Conservation (phyloP, 2,888 invertebrate genomes). For the Helicoverpa assulta region DNA sequence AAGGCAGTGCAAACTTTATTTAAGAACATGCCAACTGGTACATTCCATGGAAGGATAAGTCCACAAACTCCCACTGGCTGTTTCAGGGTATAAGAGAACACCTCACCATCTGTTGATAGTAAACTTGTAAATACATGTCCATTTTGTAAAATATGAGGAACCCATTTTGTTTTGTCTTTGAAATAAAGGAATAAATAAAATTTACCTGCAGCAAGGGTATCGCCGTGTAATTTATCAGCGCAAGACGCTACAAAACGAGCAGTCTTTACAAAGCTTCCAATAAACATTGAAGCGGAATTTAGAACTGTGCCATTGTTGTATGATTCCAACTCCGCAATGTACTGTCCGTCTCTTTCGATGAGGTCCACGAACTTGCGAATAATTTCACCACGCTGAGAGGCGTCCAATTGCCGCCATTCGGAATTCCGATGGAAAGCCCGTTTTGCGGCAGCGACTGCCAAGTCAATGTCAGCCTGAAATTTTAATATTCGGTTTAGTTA, state of each 20-base stretch:
- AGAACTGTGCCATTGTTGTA: constrained; percentile 97
- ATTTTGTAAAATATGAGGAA: neutral
- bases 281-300: constrained; percentile 89
- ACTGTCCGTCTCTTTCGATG: constrained; percentile 95
- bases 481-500: neutral
- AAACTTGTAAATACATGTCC: neutral
- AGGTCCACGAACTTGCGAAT: constrained; percentile 92
- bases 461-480: constrained; percentile 89
- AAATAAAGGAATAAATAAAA: too few relatives aligned
- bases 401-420: constrained; percentile 95
- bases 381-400: constrained; percentile 93
- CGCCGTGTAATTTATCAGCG: constrained; percentile 96
- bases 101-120: constrained; percentile 91
- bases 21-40: constrained; percentile 95
- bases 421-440: constrained; percentile 91
- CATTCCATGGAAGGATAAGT: constrained; percentile 98
- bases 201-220: constrained; percentile 91
- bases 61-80: constrained; percentile 93
- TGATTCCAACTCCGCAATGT: constrained; percentile 96
- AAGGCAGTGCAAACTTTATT: constrained; percentile 96
- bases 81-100: constrained; percentile 92
- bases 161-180: constrained; percentile 7
- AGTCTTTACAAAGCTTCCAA: constrained; percentile 82
- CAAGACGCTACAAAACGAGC: constrained; percentile 96
- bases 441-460: constrained; percentile 94